Conservation (phyloP, 2,113 vertebrate species). For the Eira barbara region DNA sequence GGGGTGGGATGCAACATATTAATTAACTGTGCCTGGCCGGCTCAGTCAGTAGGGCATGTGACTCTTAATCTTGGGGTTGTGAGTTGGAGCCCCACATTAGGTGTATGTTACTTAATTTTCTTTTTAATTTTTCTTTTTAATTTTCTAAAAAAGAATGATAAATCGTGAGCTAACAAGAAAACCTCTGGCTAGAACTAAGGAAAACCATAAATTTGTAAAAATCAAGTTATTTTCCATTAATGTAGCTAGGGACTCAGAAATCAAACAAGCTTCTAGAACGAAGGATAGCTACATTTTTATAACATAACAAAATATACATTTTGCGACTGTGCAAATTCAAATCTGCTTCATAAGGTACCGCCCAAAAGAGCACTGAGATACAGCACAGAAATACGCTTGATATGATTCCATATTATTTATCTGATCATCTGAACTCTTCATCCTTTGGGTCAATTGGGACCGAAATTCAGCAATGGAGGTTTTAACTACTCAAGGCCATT, state of each 20-base stretch:
- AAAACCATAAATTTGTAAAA: not conserved
- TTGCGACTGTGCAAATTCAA: not conserved
- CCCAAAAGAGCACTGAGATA: not conserved
- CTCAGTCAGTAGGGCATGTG: not conserved
- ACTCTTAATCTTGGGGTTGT: not conserved
- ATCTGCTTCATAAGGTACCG: not conserved
- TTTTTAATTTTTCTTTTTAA: not conserved
- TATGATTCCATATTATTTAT: not conserved
- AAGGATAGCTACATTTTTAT: conserved; percentile 1
- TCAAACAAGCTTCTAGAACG: not conserved
- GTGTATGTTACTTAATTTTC: not conserved
- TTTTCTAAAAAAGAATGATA: not conserved
- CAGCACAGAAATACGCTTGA: not conserved
- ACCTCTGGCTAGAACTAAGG: not conserved
- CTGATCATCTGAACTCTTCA: not conserved
- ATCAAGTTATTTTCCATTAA: not conserved
- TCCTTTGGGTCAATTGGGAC: not conserved
- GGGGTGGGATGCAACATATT: not conserved
- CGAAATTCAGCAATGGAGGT: not conserved
- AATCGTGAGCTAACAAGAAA: not conserved
- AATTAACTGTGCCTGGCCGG: not conserved
- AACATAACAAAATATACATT: too few relatives aligned
- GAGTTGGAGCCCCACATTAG: not conserved
- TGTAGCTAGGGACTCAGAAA: not conserved
- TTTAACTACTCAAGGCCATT: not conserved